Base-by-base conservation (phyloP, 2,113 vertebrate species). In the Acrocephalus arundinaceus region DNA sequence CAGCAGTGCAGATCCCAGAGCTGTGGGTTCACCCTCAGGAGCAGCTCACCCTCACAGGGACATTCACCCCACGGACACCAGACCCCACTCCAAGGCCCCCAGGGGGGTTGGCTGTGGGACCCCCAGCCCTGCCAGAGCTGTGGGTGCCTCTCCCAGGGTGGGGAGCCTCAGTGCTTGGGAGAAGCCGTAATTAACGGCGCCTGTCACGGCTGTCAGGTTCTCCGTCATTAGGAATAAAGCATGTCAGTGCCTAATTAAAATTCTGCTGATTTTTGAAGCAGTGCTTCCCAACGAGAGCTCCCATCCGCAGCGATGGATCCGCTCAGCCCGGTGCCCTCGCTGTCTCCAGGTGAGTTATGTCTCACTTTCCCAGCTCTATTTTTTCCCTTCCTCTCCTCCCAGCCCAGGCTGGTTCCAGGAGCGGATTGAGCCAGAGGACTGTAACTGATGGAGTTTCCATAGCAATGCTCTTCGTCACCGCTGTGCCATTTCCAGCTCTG, bases 361-460 rank as follows among this genome's bases (percentile, higher is more conserved):
- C 89, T 31, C 7, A 1, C 79, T 79, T 73, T 61, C 85, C 80
- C 10, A 0, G 11, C 87, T 78, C 84, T 80, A 1, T 52, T 79
- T 92, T 51, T 52, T 5, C 62, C 75, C 58, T 9, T 0, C 15
- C 70, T 86, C 88, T 71, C 61, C 65, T 81, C 78, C 72, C 79
- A 90, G 17, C 75, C 54, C 11, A 39, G 10, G n/a, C 92, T 61
- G 75, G 73, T 31, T 76, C 45, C 49, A 7, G 66, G 77, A 76
- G 85, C 0, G 28, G 79, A 70, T 79, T 43, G 89, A 95, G 90
- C 73, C n/a, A 18, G 93, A 89, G 89, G 77, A 71, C 31, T 63
- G 59, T n/a, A 72, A 62, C 75, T 31, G 87, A 92, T 93, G 68
- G 58, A 86, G 97, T 97, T 97, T 68, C 96, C 95, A 96, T 95